These are phyloP conservation scores for Monomorium pharaonis DNA, from an alignment of 1,140 invertebrate genomes.

Conservation along the genomic window DNA sequence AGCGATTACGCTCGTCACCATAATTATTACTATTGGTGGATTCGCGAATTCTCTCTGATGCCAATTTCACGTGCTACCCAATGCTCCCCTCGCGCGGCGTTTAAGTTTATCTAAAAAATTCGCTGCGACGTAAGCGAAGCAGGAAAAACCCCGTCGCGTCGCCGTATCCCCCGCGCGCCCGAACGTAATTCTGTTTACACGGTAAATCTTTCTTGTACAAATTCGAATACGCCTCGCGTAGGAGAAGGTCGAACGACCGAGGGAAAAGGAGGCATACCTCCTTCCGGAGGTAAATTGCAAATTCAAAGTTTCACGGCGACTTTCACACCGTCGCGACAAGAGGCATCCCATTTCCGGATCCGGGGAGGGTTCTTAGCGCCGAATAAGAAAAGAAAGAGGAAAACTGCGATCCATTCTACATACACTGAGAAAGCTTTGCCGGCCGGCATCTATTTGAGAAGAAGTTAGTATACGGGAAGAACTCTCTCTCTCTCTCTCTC, in stretches of 20 bases:
- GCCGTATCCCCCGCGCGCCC: conserved; percentile 32
- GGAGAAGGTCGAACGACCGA: not conserved
- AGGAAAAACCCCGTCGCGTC: conserved; percentile 29
- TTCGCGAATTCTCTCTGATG: not conserved
- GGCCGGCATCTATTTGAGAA: conserved; percentile 15
- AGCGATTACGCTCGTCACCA: not conserved
- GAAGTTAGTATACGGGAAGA: not conserved
- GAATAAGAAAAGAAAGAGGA: conserved; percentile 9
- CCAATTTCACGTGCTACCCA: not conserved
- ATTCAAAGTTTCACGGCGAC: conserved; percentile 66
- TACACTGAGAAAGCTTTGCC: conserved; percentile 18
- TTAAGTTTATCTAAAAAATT: conserved; percentile 15
- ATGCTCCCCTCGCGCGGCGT: not conserved
- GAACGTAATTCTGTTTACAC: conserved; percentile 69
- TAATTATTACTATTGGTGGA: not conserved
- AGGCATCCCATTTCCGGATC: conserved; percentile 29
- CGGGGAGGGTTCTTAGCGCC: conserved; percentile 33
- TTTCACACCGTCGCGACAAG: conserved; percentile 55
- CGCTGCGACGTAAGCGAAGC: not conserved
- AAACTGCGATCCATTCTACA: conserved; percentile 41
- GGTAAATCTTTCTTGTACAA: conserved; percentile 63
- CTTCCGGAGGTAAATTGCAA: conserved; percentile 59
- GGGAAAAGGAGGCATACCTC: not conserved
- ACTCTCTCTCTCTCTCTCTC: not conserved
- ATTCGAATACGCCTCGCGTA: conserved; percentile 66